Evolutionary conservation across 2,888 invertebrate species (phyloP), one percentile per base, ranked within the genome.

Genomic region (Notodonta dromedarius): DNA sequence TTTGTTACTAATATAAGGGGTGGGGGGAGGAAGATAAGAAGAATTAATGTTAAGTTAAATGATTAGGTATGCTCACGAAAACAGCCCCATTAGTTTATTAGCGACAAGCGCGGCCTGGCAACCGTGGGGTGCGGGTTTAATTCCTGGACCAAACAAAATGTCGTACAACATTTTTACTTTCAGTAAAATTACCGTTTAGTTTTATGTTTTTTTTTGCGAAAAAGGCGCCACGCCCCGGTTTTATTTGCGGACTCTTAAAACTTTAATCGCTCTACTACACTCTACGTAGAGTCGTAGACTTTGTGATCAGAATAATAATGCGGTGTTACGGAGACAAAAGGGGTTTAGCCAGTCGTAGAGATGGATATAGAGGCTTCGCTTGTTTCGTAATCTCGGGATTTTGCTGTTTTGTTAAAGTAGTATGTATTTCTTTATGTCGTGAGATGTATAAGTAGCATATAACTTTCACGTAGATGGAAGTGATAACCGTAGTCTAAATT

Each of bases 221-320:
- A 35, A 35, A 6, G 61, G 71, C 71, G 13, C 16, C 16, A 12
- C n/a, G 14, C n/a, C 4, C 1, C n/a, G 11, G n/a, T 24, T 2
- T 24, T 3, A 51, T n/a, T 11, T 11, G 13, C 12, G 32, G 24
- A 53, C 13, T 53, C n/a, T 35, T 16, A 5, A 53, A 53, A 13
- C 13, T 53, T 53, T 35, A 39, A 55, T 60, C 57, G 54, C 14
- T 32, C 14, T 5, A 52, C 53, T 42, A 14, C 40, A 13, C 40
- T 12, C 56, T 55, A n/a, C 56, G 55, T 56, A 61, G 51, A n/a
- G 44, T 24, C 24, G 57, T 24, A 53, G 63, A 63, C 48, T 58
- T 55, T 67, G 74, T 70, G 78, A 55, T 51, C 55, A 35, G 79
- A 71, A 77, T 78, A 74, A 72, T 79, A 73, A 80, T 73, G 62